Evolutionary conservation across 2,797 vertebrate genomes (phyloP).

Genomic region (Lagodon rhomboides): DNA sequence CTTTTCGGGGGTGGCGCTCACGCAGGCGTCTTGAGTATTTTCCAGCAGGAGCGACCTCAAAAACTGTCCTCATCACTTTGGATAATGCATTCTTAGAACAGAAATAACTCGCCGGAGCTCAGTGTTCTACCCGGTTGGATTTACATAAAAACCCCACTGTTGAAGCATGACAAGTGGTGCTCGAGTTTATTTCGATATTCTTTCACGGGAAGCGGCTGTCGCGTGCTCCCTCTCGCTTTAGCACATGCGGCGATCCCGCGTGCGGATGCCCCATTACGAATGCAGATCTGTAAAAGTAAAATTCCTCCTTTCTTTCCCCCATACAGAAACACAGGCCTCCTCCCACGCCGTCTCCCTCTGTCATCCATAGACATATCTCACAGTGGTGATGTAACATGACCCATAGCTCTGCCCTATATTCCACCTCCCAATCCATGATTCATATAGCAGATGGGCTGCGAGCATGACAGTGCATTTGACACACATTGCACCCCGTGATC

Average conservation of each 20-base stretch:
- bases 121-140: constrained; percentile 43
- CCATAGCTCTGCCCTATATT: constrained; percentile 43
- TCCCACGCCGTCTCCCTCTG: constrained; percentile 38
- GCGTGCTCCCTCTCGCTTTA: neutral
- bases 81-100: constrained; percentile 57
- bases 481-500: constrained; percentile 33
- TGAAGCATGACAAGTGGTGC: constrained; percentile 10
- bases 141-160: constrained; percentile 44
- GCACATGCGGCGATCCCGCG: neutral
- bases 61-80: constrained; percentile 56
- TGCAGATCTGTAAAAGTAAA: neutral
- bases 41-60: constrained; percentile 53
- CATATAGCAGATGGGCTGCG: constrained; percentile 42
- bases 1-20: neutral
- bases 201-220: constrained; percentile 1
- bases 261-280: neutral
- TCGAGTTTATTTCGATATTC: constrained; percentile 17
- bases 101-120: constrained; percentile 59
- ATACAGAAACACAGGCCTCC: constrained; percentile 15
- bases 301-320: neutral
- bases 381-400: constrained; percentile 50
- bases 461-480: constrained; percentile 39
- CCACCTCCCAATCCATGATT: constrained; percentile 41
- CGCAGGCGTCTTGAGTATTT: constrained; percentile 42
- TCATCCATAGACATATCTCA: constrained; percentile 36